Conservation (phyloP, 2,888 invertebrate species). For the Falcaria lacertinaria region DNA sequence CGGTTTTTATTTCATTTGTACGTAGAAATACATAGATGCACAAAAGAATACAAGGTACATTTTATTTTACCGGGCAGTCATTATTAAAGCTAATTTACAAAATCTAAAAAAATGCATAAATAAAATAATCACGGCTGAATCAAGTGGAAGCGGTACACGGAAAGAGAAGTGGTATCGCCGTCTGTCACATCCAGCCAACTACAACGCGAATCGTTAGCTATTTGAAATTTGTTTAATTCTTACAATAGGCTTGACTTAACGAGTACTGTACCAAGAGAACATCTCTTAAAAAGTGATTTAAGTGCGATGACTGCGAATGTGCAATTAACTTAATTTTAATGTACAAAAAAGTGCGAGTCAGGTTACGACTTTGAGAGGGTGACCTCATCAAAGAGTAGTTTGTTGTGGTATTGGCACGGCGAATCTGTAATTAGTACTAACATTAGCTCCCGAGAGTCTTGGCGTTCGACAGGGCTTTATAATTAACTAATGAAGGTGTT, state of each 20-base stretch:
- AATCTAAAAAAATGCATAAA: too few species aligned
- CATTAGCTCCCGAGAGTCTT: background rate
- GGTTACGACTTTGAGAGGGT: background rate
- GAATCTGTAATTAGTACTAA: background rate
- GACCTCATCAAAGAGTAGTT: background rate
- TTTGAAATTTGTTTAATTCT: slow-evolving; percentile 53
- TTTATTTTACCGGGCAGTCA: too few species aligned
- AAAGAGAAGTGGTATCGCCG: slow-evolving; percentile 26
- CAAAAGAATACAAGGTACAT: too few species aligned
- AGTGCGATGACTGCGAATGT: background rate
- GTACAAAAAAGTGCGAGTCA: background rate
- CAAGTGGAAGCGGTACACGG: slow-evolving; percentile 12
- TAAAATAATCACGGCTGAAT: background rate
- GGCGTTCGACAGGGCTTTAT: background rate
- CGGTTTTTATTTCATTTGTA: too few species aligned
- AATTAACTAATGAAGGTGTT: background rate
- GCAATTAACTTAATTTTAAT: background rate
- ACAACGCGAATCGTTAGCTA: slow-evolving; percentile 42
- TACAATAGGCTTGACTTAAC: slow-evolving; percentile 35
- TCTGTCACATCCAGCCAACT: slow-evolving; percentile 47
- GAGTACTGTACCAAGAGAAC: slow-evolving; percentile 29
- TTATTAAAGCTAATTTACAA: too few species aligned
- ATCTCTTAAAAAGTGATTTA: background rate
- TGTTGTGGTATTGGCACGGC: background rate
- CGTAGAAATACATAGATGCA: too few species aligned